Base-by-base conservation (phyloP, 1,140 invertebrate species). In the Pogonus chalceus region DNA sequence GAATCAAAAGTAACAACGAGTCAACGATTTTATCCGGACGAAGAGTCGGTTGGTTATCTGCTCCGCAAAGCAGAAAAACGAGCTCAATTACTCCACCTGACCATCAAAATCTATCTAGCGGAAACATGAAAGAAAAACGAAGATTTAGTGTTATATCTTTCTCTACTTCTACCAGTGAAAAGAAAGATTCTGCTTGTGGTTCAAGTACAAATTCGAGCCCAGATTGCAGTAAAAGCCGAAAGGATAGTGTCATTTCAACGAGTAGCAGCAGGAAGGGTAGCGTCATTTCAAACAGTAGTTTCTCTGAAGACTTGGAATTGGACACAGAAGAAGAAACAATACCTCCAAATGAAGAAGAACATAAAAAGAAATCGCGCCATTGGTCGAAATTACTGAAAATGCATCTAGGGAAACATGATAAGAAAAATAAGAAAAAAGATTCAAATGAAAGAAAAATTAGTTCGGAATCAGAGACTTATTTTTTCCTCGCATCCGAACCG, bases 371-470 rank as follows among this genome's bases (percentile, higher is more conserved):
- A 69, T 71, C 21, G 70, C 69, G 65, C 71, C 76, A 76, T 62
- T 78, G 76, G 76, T 72, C 76, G 55, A 73, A 74, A 54, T 70
- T 78, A 48, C 69, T 79, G 2, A 78, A 76, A 62, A 69, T 72
- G 23, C 76, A 79, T 63, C 63, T 78, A n/a, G 72, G 75, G 48
- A 59, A 72, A 21, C 60, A 76, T 48, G 77, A 76, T 65, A 75
- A 68, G 52, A 58, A 60, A 2, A 76, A 79, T 51, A 75, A 75
- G 65, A 69, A 74, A 23, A 71, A 72, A 65, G 76, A 77, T 56
- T 66, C 75, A 58, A 77, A 78, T 49, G 71, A 72, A 0, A 66
- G 76, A 53, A 71, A 77, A 52, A 59, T 78, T 1, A 68, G 66
- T 49, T 20, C 21, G 3, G 24, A 10, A 37, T 54, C 35, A 52